Base-by-base conservation (phyloP, 2,113 vertebrate genomes). In the Poecile atricapillus region DNA sequence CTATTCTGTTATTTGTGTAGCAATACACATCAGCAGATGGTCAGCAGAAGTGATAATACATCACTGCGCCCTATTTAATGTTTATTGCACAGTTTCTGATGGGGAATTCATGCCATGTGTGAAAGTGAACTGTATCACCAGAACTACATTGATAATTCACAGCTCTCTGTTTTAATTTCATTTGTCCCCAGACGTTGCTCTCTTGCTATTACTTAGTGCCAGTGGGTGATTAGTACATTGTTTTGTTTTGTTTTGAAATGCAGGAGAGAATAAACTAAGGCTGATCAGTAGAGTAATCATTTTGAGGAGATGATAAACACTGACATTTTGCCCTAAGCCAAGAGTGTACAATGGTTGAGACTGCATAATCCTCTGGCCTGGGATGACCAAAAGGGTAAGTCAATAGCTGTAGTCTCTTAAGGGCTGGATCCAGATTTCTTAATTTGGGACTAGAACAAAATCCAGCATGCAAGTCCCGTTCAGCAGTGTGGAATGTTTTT, bases 301-400 rank as follows among this genome's bases (percentile, higher is more conserved):
- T 95, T 87, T 95, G 93, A 95, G 94, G 91, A 93, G 78, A 47
- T 89, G 94, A 31, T 97, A 96, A 87, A 78, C 76, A 92, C 74
- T 93, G 90, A 89, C 81, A 96, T 89, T 93, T 95, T 95, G 50
- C 82, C 50, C 91, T 93, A 82, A 97, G 84, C 75, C 93, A 95
- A 8, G 91, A 91, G 84, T 91, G 77, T 95, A 27, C 93, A 94
- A 7, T 94, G 91, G 49, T 92, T 94, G 89, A 91, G 69, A 71
- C 91, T 89, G 60, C 77, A 94, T 94, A 91, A 89, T 93, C 88
- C 90, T 95, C 88, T 95, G 92, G 46, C 92, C 90, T 90, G 90
- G 90, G 79, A 93, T 95, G 67, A 93, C 74, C 79, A 69, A 96
- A 94, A 97, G 94, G 96, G 94, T 97, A 96, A 97, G 94, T 96